Conservation (phyloP, 2,888 invertebrate genomes). For the Notocelia uddmanniana region DNA sequence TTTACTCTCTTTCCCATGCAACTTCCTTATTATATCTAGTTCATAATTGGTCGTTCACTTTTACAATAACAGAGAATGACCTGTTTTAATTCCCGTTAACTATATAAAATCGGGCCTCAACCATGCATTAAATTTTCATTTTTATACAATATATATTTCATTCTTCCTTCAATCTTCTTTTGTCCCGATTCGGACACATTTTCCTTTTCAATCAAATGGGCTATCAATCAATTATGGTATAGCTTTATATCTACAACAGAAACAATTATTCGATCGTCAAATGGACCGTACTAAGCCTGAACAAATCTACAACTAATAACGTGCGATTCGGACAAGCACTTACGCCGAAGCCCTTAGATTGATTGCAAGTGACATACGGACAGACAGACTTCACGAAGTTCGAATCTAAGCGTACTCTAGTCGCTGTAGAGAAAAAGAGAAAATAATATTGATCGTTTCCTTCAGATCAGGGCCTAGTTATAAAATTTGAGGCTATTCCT, state of each 20-base stretch:
- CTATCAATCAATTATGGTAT: conserved; percentile 48
- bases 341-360: conserved; percentile 61
- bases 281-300: conserved; percentile 64
- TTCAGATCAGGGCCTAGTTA: no score
- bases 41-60: background rate
- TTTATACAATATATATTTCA: conserved; percentile 4
- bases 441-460: background rate
- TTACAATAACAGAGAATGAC: background rate
- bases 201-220: conserved; percentile 20
- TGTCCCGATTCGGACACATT: background rate
- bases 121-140: background rate
- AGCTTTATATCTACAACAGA: conserved; percentile 63
- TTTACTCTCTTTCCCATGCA: background rate
- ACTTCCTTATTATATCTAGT: background rate
- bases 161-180: conserved; percentile 3
- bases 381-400: conserved; percentile 10
- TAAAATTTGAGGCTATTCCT: no score
- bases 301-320: conserved; percentile 61
- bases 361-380: conserved; percentile 56
- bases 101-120: background rate
- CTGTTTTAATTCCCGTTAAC: background rate
- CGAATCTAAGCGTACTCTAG: conserved; percentile 12
- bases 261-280: conserved; percentile 60
- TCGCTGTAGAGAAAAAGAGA: background rate
- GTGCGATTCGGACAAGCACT: conserved; percentile 64